Evolutionary conservation across 2,888 invertebrate genomes (phyloP).

Genomic region (Scaptomyza reducta): DNA sequence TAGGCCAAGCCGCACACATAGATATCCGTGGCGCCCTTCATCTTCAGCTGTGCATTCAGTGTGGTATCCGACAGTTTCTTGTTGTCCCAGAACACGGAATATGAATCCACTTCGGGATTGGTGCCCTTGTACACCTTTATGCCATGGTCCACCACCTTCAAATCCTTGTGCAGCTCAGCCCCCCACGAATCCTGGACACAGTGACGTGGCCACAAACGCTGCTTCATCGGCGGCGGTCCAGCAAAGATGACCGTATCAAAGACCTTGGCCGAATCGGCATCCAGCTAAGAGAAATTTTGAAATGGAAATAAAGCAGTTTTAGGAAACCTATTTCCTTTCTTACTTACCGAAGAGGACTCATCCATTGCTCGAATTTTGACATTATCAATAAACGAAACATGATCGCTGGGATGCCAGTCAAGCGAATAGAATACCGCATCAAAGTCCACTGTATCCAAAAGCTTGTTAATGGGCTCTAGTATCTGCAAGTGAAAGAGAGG

Average conservation of each 20-base stretch:
- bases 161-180: constrained; percentile 94
- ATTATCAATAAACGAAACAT: constrained; percentile 97
- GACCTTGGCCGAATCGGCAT: constrained; percentile 90
- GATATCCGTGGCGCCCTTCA: constrained; percentile 94
- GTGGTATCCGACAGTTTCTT: constrained; percentile 95
- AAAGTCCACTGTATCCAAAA: constrained; percentile 92
- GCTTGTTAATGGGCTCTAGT: constrained; percentile 94
- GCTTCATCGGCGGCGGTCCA: constrained; percentile 92
- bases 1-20: constrained; percentile 97
- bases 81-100: constrained; percentile 99
- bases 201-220: constrained; percentile 97
- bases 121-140: constrained; percentile 95
- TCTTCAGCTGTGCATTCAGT: constrained; percentile 91
- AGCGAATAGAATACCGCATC: constrained; percentile 96
- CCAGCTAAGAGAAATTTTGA: constrained; percentile 85
- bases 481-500: constrained; percentile 85
- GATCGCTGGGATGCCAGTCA: constrained; percentile 96
- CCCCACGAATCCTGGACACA: constrained; percentile 98
- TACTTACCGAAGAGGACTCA: constrained; percentile 88
- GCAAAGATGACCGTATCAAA: constrained; percentile 97
- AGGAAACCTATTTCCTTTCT: background rate
- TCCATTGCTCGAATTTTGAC: constrained; percentile 90
- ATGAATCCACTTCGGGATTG: constrained; percentile 97
- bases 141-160: constrained; percentile 91
- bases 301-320: background rate